phyloP scores from a whole-genome alignment of 2,888 invertebrate species.

The Ctenicera cuprea region DNA sequence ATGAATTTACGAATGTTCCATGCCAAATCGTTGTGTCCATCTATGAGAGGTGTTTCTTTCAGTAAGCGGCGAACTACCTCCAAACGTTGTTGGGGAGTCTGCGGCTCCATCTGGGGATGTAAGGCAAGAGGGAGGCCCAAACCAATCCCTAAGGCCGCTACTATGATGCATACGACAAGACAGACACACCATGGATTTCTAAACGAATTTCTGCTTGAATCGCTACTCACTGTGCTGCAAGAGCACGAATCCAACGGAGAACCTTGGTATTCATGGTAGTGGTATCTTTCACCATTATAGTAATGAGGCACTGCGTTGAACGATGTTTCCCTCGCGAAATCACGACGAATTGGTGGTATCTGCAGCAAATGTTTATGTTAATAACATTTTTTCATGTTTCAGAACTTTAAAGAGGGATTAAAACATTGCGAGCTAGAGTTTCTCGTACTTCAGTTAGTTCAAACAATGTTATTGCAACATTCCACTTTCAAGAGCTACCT shows the following conservation, averaged over 20 bases:
- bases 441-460: too few species aligned
- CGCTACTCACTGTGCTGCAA: conserved; percentile 74
- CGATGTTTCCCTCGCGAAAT: conserved; percentile 67
- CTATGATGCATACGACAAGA: conserved; percentile 77
- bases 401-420: too few species aligned
- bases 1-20: conserved; percentile 93
- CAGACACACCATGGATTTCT: conserved; percentile 75
- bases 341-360: conserved; percentile 68
- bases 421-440: too few species aligned
- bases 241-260: conserved; percentile 67
- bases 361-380: conserved; percentile 53
- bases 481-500: too few species aligned
- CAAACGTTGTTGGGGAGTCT: conserved; percentile 76
- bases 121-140: conserved; percentile 76
- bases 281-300: conserved; percentile 63
- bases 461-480: too few species aligned
- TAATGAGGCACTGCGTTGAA: conserved; percentile 66
- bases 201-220: conserved; percentile 74
- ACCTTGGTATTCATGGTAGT: conserved; percentile 61
- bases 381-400: background rate
- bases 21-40: conserved; percentile 91
- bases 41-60: conserved; percentile 82
- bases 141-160: conserved; percentile 77
- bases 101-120: conserved; percentile 62
- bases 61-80: conserved; percentile 76